Conservation (phyloP, 2,797 vertebrate genomes). For the Mycteria americana region DNA sequence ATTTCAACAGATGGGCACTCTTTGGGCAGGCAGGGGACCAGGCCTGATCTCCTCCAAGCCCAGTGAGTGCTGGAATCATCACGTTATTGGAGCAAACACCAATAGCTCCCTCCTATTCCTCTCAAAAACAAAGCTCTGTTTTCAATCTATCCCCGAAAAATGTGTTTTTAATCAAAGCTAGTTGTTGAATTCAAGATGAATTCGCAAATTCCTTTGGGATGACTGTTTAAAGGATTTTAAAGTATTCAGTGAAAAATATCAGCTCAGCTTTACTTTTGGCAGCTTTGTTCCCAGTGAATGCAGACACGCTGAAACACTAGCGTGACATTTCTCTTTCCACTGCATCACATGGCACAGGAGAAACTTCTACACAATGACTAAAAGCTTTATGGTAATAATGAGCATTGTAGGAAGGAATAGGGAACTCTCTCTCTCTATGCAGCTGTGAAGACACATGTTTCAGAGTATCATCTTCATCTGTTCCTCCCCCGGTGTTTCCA, state of each 20-base stretch:
- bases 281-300: slow-evolving; percentile 34
- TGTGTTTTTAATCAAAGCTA: neutral
- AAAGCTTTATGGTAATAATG: neutral
- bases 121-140: neutral
- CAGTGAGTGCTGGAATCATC: neutral
- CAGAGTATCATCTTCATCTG: neutral
- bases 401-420: neutral
- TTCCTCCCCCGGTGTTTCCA: neutral
- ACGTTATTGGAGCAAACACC: neutral
- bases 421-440: neutral
- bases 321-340: slow-evolving; percentile 5
- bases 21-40: neutral
- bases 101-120: neutral
- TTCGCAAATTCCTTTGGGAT: slow-evolving; percentile 12
- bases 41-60: neutral
- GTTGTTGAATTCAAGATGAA: slow-evolving; percentile 19
- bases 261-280: slow-evolving; percentile 42
- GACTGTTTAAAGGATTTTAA: slow-evolving; percentile 26
- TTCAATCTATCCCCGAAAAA: neutral
- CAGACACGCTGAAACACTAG: neutral
- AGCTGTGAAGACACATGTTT: neutral
- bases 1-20: neutral
- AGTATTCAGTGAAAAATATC: slow-evolving; percentile 35
- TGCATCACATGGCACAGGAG: neutral
- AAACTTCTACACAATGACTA: neutral